Evolutionary conservation across 37 sponge, comb jelly and placozoan genomes (phyloP).

Genomic region (Halichondria panicea): DNA sequence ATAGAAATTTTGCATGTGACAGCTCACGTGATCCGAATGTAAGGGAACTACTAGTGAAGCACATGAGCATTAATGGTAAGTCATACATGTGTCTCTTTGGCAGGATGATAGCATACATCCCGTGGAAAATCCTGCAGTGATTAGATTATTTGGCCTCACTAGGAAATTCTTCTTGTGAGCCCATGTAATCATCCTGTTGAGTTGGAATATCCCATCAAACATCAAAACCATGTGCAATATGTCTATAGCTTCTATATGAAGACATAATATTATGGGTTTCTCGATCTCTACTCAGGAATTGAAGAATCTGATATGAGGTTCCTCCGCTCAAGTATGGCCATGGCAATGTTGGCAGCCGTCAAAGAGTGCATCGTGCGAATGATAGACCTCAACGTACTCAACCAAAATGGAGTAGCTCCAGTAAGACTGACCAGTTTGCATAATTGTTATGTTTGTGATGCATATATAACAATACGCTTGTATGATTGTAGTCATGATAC

Average conservation of each 20-base stretch:
- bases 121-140: too few species aligned
- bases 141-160: too few species aligned
- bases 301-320: constrained; percentile 36
- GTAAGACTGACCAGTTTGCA: constrained; percentile 36
- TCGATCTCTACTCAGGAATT: constrained; percentile 45
- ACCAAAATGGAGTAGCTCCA: constrained; percentile 60
- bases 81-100: too few species aligned
- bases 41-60: constrained; percentile 11
- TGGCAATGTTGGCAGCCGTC: constrained; percentile 59
- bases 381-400: constrained; percentile 23
- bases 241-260: too few species aligned
- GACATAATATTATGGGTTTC: too few species aligned
- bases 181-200: too few species aligned
- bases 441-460: not conserved
- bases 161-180: too few species aligned
- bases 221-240: too few species aligned
- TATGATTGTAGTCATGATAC: not conserved
- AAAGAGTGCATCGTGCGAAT: constrained; percentile 11
- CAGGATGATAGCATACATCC: too few species aligned
- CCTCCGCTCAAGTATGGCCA: constrained; percentile 42
- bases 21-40: constrained; percentile 22
- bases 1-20: constrained; percentile 82
- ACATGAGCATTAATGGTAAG: constrained; percentile 56
- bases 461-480: not conserved
- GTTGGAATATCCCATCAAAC: too few species aligned